Conservation (phyloP, 2,888 invertebrate genomes). For the Pheosia gnoma region DNA sequence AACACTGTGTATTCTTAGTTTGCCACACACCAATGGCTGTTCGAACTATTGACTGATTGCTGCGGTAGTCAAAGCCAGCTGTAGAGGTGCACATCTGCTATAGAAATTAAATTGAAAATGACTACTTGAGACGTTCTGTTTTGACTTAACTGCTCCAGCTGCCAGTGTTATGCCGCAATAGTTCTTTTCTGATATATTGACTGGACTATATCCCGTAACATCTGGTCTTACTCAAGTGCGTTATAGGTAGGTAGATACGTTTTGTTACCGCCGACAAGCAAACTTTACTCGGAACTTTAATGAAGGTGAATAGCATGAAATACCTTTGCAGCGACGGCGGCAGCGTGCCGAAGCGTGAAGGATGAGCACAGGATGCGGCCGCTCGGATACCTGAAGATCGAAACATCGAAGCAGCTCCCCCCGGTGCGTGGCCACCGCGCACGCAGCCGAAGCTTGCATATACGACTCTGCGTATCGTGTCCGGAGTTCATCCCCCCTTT, state of each 20-base stretch:
- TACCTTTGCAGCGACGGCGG: constrained; percentile 71
- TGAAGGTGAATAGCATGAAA: constrained; percentile 66
- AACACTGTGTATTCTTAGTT: no score
- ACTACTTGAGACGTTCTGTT: no score
- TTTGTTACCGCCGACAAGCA: constrained; percentile 11
- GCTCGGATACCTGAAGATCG: constrained; percentile 44
- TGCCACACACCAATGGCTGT: no score
- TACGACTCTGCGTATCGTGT: constrained; percentile 56
- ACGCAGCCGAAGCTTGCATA: constrained; percentile 22
- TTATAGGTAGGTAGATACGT: background rate
- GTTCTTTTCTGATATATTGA: no score
- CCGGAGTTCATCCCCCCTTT: constrained; percentile 44
- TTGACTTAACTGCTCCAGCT: no score
- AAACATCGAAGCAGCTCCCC: constrained; percentile 40
- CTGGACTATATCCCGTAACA: background rate
- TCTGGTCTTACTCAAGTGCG: background rate
- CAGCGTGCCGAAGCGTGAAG: constrained; percentile 53
- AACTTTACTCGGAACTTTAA: constrained; percentile 42
- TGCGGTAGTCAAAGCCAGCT: no score
- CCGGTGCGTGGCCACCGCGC: constrained; percentile 26
- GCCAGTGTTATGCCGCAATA: no score
- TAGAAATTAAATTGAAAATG: no score
- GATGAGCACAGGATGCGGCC: constrained; percentile 40
- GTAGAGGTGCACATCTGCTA: no score
- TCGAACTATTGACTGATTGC: no score